Base-by-base conservation (phyloP, 1,140 invertebrate species). In the Cherax quadricarinatus region DNA sequence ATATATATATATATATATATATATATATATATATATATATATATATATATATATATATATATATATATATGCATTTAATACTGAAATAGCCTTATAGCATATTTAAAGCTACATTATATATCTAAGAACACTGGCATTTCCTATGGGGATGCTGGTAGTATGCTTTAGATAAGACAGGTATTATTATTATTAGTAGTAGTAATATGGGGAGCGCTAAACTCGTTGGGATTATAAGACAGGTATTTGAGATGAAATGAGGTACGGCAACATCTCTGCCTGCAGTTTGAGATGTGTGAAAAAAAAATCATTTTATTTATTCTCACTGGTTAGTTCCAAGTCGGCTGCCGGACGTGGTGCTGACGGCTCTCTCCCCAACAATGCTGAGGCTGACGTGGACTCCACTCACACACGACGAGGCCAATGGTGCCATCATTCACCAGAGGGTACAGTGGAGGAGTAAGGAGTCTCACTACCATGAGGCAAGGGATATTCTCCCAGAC, bases 1-100 rank as follows among this genome's bases (percentile, higher is more conserved):
- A 75, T 75, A 75, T 75, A 75, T 75, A 75, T 75, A 75, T 75
- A 75, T 75, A 75, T 75, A 75, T 75, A 75, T 75, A 75, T 75
- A 75, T 75, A 75, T 75, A 75, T 75, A 75, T 75, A 75, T 75
- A 75, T 75, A 75, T 75, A 75, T 75, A 75, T 75, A 75, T 75
- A 75, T 75, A 75, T 75, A 75, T 75, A 75, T 75, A 75, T 75
- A 75, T 75, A 75, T 75, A 75, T 75, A 75, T 75, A 75, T 75
- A 75, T 75, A 75, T 75, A 75, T 75, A 75, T 75, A 75, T 57
- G 12, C 53, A 57, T 6, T 12, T 57, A 0, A 12, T 57, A 57
- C 6, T 12, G 6, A 57, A 57, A 6, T 12, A 24, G 30, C 30
- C 7, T 75, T n/a, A n/a, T n/a, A n/a, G n/a, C n/a, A n/a, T n/a